Evolutionary conservation across 1,140 invertebrate genomes (phyloP).

Genomic region (Solenopsis invicta): DNA sequence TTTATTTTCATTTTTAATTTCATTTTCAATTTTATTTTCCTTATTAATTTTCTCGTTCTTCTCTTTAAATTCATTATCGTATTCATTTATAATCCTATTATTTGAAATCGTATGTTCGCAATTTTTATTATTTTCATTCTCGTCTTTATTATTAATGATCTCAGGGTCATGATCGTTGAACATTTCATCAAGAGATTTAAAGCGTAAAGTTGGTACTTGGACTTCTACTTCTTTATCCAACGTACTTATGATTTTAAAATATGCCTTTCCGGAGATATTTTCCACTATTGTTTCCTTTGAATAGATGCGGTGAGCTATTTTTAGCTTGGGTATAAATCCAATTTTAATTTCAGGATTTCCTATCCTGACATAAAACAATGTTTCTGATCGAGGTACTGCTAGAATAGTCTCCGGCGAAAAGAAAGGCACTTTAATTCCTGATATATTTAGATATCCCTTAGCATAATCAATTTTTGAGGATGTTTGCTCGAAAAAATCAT

Average conservation of each 20-base stretch:
- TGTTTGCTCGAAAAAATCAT: not conserved
- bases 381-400: no score
- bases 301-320: not conserved
- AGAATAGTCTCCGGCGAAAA: not conserved
- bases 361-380: not conserved
- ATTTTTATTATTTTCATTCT: no score
- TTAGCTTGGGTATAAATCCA: not conserved
- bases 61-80: no score
- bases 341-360: not conserved
- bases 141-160: no score
- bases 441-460: not conserved
- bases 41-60: no score
- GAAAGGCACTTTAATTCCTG: no score
- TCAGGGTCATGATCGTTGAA: no score
- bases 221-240: not conserved
- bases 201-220: not conserved
- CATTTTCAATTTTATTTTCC: no score
- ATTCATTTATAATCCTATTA: no score
- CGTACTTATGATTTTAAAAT: not conserved
- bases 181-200: not conserved
- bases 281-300: not conserved
- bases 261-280: not conserved
- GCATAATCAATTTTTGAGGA: not conserved
- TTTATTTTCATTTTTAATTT: no score
- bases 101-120: no score